Evolutionary conservation across 2,888 invertebrate genomes (phyloP), one percentile per base, ranked within the genome.

Genomic region (Ecliptopera silaceata): DNA sequence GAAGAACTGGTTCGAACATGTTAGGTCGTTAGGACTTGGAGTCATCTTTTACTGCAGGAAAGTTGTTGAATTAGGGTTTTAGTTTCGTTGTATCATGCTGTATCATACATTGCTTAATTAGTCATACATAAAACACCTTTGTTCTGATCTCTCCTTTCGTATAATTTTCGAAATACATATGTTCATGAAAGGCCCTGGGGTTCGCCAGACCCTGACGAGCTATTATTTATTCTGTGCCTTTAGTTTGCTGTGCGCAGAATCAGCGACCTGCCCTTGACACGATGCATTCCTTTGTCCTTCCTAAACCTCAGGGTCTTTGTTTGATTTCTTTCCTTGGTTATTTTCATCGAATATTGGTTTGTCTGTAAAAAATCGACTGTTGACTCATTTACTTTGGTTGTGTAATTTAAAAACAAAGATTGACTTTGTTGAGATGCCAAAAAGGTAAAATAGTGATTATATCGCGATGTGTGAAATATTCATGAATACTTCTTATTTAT

Each of bases 221-320:
- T 54, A 41, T 52, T 39, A 34, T 52, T 26, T 50, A 59, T 54
- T 42, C 53, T 42, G 49, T 54, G 50, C 18, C 20, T 38, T 31
- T 31, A 56, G 52, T 46, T 53, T 43, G 56, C 41, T 62, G 71
- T 88, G 90, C 90, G 90, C 89, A 89, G 88, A 89, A 86, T 88
- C 89, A 79, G 73, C 74, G 88, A 74, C 90, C 87, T 79, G 83
- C 72, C 90, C 90, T 91, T 90, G 90, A 88, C 90, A 70, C 62
- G 72, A 66, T 77, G 77, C 80, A 79, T 71, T 84, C 81, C 84
- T 86, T 84, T 84, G 83, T 88, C 84, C 88, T 86, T 81, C 69
- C 68, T 56, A 52, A 43, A 52, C 46, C 42, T 48, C 34, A 47
- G 39, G 56, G 54, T 49, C 42, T 63, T 51, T 48, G 43, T 58